Evolutionary conservation across 2,113 vertebrate genomes (phyloP), one percentile per base, ranked within the genome.

Genomic region (Sorex fumeus): DNA sequence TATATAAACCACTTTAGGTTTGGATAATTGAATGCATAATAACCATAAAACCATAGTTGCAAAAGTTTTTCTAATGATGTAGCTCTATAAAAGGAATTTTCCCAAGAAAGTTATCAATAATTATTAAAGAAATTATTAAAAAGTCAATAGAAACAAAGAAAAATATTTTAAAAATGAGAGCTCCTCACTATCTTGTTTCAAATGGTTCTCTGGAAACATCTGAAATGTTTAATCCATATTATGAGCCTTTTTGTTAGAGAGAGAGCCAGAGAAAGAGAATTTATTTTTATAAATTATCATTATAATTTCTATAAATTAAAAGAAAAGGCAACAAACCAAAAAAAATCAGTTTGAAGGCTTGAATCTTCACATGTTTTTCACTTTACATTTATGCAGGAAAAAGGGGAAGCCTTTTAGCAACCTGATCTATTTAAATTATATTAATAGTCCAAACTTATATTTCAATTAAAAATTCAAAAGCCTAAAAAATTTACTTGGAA

Each of bases 31-130:
- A 32, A 84, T 47, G 6, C 57, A 60, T 60, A 67, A 3, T 77
- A 95, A 70, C 57, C 78, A 97, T 94, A 93, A 45, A 1, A 91
- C 36, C 74, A 70, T 10, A 0, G 87, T 77, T 97, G 75, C 84
- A 10, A 90, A 93, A 87, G 0, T 3, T 71, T 88, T 95, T 66
- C 70, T 95, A 83, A 57, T 60, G 21, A 8, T 34, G 7, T 45
- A 76, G 47, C 30, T 94, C 32, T 94, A 50, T 71, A 60, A 82
- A 70, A 67, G 4, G 32, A 82, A 23, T 3, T 10, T 50, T 79
- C 89, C 94, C 91, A 32, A 19, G 86, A 87, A 70, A 16, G 70
- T 50, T 84, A 62, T 50, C 27, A 81, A 13, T 25, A 6, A 79
- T 60, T 19, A 88, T 66, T 13, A n/a, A 64, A 67, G n/a, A 13